These are phyloP conservation scores for Venusia cambrica DNA, from an alignment of 2,888 invertebrate species.

Conservation along the genomic window DNA sequence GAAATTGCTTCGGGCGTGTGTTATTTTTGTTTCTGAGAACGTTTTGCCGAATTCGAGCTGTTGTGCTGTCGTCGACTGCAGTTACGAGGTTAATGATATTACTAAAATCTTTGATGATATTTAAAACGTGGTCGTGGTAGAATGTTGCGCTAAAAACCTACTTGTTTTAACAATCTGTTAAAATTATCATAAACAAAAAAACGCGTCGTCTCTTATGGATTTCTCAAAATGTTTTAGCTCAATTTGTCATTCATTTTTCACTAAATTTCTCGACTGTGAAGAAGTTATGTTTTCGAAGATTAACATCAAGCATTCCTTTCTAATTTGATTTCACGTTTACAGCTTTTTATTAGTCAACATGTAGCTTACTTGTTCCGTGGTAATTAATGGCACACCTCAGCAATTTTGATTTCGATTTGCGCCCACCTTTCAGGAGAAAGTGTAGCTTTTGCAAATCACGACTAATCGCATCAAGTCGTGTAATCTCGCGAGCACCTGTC, in stretches of 20 bases:
- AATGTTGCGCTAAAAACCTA: constrained; percentile 56
- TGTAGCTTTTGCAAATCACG: constrained; percentile 47
- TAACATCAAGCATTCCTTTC: too few species aligned
- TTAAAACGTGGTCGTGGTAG: constrained; percentile 43
- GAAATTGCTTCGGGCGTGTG: constrained; percentile 38
- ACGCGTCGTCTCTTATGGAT: constrained; percentile 10
- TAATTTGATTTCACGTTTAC: too few species aligned
- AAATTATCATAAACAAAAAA: constrained; percentile 21
- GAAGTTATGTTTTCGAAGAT: too few species aligned
- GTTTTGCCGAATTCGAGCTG: constrained; percentile 8
- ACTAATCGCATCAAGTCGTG: constrained; percentile 40
- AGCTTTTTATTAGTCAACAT: constrained; percentile 6
- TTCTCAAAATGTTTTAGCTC: too few species aligned
- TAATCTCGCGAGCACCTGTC: constrained; percentile 48
- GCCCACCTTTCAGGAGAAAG: constrained; percentile 48
- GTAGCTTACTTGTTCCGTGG: constrained; percentile 20
- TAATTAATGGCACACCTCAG: constrained; percentile 30
- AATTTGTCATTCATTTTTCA: too few species aligned
- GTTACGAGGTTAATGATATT: constrained; percentile 59
- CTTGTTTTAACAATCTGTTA: constrained; percentile 36
- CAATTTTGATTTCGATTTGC: constrained; percentile 37
- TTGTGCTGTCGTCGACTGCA: too few species aligned
- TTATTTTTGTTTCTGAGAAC: constrained; percentile 37
- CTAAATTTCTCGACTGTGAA: too few species aligned
- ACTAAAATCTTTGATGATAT: constrained; percentile 43